These are phyloP conservation scores for Pseudomugil gertrudae DNA, from an alignment of 2,797 vertebrate genomes.

Conservation along the genomic window DNA sequence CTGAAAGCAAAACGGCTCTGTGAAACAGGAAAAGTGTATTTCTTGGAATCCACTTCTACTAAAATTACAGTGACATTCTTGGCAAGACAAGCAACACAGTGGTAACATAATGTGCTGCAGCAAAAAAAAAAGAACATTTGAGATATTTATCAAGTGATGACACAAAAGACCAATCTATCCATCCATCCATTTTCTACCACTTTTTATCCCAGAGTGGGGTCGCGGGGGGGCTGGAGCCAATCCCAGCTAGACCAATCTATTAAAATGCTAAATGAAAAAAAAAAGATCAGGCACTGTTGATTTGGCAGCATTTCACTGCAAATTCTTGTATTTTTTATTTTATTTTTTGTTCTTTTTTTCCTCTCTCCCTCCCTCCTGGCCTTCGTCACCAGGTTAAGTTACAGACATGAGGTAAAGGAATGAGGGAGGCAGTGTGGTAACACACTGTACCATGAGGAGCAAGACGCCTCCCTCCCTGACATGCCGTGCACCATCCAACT, in stretches of 20 bases:
- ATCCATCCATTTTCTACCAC: too few relatives aligned
- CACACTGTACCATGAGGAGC: constrained; percentile 95
- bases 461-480: constrained; percentile 83
- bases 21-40: constrained; percentile 76
- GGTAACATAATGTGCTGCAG: constrained; percentile 61
- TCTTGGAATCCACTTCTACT: constrained; percentile 75
- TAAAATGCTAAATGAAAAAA: constrained; percentile 33
- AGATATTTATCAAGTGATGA: constrained; percentile 63
- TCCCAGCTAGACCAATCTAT: constrained; percentile 44
- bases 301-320: constrained; percentile 49
- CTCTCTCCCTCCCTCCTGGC: constrained; percentile 50
- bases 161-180: constrained; percentile 47
- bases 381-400: constrained; percentile 76
- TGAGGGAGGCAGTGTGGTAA: constrained; percentile 95
- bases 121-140: constrained; percentile 45
- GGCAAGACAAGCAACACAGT: constrained; percentile 52
- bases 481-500: constrained; percentile 84
- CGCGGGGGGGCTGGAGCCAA: too few relatives aligned
- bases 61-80: constrained; percentile 78
- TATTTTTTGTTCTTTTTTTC: neutral
- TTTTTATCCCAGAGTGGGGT: too few relatives aligned
- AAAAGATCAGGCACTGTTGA: constrained; percentile 42
- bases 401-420: constrained; percentile 83
- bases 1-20: constrained; percentile 72
- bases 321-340: constrained; percentile 18